Evolutionary conservation across 2,888 invertebrate genomes (phyloP), one percentile per base, ranked within the genome.

Genomic region (Leptogaster cylindrica): DNA sequence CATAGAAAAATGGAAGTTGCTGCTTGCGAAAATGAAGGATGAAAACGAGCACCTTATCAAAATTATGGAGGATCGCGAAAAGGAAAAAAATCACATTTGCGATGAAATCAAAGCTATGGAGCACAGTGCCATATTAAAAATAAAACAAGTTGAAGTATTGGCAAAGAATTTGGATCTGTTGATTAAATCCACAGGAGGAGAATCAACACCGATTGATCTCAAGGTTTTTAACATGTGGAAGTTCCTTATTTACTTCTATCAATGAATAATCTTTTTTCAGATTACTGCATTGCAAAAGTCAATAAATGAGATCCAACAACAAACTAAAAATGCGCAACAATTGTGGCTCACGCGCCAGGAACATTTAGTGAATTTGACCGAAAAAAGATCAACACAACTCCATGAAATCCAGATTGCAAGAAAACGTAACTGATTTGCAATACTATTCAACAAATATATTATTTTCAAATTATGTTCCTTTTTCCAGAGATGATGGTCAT

Each of bases 341-440:
- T 87, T 87, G 77, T 93, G 93, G 93, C 80, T 93, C 71, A 84
- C 90, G 52, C 85, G 89, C 71, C 91, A 93, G 78, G 87, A 88
- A 0, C 87, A 88, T 75, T 86, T 90, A 66, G 86, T 92, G 1
- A 83, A 84, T 70, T 78, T 92, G 12, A 86, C 89, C 0, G 83
- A 88, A 68, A 88, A 90, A 72, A 84, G 90, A 69, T 88, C 88
- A 72, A 82, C 84, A 70, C 87, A 90, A 76, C 78, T 90, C 7
- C 83, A 86, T 31, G 88, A 90, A 71, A 85, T 90, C 66, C 89
- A 88, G 78, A 82, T 91, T 16, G 82, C 90, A 8, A 85, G 85
- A 70, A 92, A 91, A 81, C 91, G 89, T 89, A 75, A 82, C 83
- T 77, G n/a, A n/a, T n/a, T n/a, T n/a, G n/a, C n/a, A n/a, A n/a